Evolutionary conservation across 2,113 vertebrate genomes (phyloP), one percentile per base, ranked within the genome.

Genomic region (Choloepus hoffmanni): DNA sequence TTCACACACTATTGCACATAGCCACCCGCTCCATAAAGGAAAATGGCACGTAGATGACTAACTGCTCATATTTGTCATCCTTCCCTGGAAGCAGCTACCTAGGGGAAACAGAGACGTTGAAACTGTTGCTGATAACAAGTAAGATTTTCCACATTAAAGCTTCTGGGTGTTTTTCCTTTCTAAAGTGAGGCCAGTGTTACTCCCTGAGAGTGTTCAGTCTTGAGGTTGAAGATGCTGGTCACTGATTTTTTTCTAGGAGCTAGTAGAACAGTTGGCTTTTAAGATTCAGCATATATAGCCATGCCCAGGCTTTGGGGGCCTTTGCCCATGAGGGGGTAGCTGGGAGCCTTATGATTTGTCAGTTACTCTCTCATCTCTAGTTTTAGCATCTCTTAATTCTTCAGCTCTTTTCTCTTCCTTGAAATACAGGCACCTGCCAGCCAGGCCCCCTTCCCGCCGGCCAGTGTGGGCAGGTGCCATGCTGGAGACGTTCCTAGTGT

Each of bases 141-240:
- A 65, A 93, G 92, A 50, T 63, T 90, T 96, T 86, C 92, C 89
- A 89, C 55, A 40, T 50, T 33, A 8, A 0, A 3, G 24, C 55
- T 58, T 55, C 48, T 78, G 77, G 90, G 45, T 86, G 85, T 92
- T 89, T 74, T 48, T 97, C 72, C 85, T 90, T 89, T 89, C 83
- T 84, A 36, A 77, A 78, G 24, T 33, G 45, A 95, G 63, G 73
- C 85, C 78, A 85, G 67, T 65, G 7, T 90, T 81, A 65, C 30
- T 94, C 78, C 76, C 79, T 73, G 89, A 79, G 74, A 79, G 10
- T 74, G 19, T 92, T 92, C 68, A 53, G 68, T 87, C 89, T 94
- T 90, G n/a, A 90, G 40, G 76, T 76, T 50, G 23, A 50, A 89
- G 91, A n/a, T 45, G 73, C 60, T 50, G 67, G 58, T 83, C 68